Evolutionary conservation across 2,113 vertebrate genomes (phyloP), one percentile per base, ranked within the genome.

Genomic region (Bubo blakistoni): DNA sequence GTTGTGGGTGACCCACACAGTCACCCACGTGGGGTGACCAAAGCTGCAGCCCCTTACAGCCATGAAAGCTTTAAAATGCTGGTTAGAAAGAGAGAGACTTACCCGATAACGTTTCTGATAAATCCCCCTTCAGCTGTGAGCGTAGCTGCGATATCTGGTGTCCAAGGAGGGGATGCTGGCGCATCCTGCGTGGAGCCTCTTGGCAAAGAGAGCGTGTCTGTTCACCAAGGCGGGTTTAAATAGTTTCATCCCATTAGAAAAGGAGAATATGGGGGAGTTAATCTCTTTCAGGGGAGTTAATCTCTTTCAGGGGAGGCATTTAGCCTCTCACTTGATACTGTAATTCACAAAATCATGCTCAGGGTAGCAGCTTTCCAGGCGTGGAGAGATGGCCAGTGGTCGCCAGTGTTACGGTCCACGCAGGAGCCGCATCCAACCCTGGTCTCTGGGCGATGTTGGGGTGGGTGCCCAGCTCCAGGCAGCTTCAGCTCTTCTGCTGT

Each of bases 331-430:
- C 36, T 27, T 5, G 57, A 4, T n/a, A 0, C 2, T 26, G 7
- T 7, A 54, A 62, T 27, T 61, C 71, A 38, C 36, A 54, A 46
- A 82, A 14, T 16, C 27, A 1, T 3, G 32, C 66, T 76, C 26
- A 25, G 71, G 79, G 57, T 8, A 17, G 74, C 61, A 57, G 38
- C 34, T 73, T 36, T 27, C n/a, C 62, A 34, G 6, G 27, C 1
- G 0, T 10, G 55, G 47, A 58, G 62, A 46, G 18, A 11, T 27
- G 59, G 21, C 22, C 34, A 2, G 42, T 10, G 34, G 20, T 49
- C 49, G 27, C 42, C 11, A 5, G 19, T 7, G 0, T 6, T 10
- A 30, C 1, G 6, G 38, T n/a, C 59, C 40, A 3, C 0, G 12
- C 36, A 11, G 34, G 40, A 49, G 7, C 49, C 16, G 1, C 13